These are phyloP conservation scores for Chelon auratus DNA, from an alignment of 2,797 vertebrate species.

Conservation along the genomic window DNA sequence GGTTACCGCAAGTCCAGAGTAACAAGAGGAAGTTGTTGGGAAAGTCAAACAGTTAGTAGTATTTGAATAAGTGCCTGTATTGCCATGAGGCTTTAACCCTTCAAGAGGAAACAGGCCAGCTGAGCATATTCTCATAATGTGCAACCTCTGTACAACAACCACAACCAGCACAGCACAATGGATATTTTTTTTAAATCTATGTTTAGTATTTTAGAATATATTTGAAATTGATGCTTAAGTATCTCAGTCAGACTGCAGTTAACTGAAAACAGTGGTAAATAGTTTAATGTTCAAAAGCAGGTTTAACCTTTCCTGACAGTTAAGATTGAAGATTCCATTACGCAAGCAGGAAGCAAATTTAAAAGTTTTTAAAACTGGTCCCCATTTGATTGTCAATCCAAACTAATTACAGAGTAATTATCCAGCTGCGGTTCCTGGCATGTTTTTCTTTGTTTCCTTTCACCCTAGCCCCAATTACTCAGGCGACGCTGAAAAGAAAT, in stretches of 20 bases:
- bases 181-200: neutral
- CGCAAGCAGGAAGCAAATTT: neutral
- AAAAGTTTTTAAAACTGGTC: neutral
- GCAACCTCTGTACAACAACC: neutral
- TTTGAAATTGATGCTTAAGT: neutral
- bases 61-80: constrained; percentile 15
- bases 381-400: neutral
- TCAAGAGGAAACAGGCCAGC: constrained; percentile 6
- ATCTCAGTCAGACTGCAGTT: neutral
- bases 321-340: too few species aligned
- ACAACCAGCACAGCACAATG: neutral
- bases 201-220: neutral
- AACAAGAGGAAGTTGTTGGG: constrained; percentile 46
- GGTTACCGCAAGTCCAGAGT: constrained; percentile 18
- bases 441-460: constrained; percentile 1
- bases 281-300: neutral
- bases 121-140: neutral
- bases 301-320: neutral
- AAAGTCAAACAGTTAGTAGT: constrained; percentile 24
- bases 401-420: constrained; percentile 2
- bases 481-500: neutral
- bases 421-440: neutral
- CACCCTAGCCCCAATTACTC: constrained; percentile 46
- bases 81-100: constrained; percentile 1
- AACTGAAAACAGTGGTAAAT: neutral